Evolutionary conservation across 2,797 vertebrate genomes (phyloP).

Genomic region (Astyanax mexicanus): DNA sequence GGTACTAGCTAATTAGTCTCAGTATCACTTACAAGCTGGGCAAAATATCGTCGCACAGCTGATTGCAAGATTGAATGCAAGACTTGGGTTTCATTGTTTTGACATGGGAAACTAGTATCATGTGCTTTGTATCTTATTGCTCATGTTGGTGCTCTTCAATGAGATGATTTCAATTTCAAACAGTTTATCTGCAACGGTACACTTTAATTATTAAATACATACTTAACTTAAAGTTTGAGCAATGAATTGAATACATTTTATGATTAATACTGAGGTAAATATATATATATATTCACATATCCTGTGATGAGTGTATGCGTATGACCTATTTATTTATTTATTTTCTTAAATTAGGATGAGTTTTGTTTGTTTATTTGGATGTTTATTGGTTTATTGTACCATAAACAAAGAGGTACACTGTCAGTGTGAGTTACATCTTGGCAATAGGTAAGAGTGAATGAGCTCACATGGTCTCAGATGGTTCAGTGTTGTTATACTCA

Average conservation of each 20-base stretch:
- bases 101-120: slow-evolving; percentile 15
- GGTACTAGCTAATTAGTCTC: slow-evolving; percentile 37
- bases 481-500: slow-evolving; percentile 47
- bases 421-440: slow-evolving; percentile 18
- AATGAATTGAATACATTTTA: too few relatives aligned
- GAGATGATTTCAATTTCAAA: neutral
- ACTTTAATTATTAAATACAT: neutral
- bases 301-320: neutral
- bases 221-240: neutral
- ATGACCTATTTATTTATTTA: neutral
- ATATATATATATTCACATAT: too few relatives aligned
- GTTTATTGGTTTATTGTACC: neutral
- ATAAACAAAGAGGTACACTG: neutral
- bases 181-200: neutral
- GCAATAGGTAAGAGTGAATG: slow-evolving; percentile 31
- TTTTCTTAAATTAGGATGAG: neutral
- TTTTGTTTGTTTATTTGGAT: neutral
- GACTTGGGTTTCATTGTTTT: slow-evolving; percentile 37
- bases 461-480: slow-evolving; percentile 37
- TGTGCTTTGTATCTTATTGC: slow-evolving; percentile 11
- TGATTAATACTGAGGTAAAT: neutral
- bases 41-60: slow-evolving; percentile 38
- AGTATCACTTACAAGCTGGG: slow-evolving; percentile 47
- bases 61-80: slow-evolving; percentile 21
- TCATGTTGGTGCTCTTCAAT: neutral